phyloP scores from a whole-genome alignment of 1,140 invertebrate species.

The Venturia canescens region DNA sequence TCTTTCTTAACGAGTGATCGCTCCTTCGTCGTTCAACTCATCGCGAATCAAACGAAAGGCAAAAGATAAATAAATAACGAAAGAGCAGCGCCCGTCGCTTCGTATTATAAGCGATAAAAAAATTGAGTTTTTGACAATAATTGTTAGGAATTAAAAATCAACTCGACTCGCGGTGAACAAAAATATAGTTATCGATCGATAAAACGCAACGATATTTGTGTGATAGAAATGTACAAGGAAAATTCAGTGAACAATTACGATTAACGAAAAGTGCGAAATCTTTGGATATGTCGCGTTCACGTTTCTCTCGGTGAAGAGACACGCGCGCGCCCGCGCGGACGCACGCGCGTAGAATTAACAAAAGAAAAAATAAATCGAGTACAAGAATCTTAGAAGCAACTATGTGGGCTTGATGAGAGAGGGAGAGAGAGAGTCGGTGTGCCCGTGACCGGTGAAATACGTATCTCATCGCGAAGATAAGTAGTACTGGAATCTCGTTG shows the following conservation, averaged over 20 bases:
- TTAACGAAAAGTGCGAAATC: background rate
- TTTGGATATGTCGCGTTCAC: slow-evolving; percentile 1
- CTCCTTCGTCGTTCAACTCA: background rate
- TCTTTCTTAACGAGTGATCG: background rate
- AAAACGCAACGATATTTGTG: no score
- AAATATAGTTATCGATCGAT: no score
- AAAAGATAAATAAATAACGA: no score
- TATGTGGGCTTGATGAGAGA: background rate
- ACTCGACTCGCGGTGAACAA: no score
- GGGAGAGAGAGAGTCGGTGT: no score
- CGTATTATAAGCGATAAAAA: no score
- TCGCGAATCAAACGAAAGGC: background rate
- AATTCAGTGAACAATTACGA: background rate
- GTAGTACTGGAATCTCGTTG: no score
- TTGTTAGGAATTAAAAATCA: no score
- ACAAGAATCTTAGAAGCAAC: background rate
- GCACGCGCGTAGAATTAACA: background rate
- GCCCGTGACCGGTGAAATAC: background rate
- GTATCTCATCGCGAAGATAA: no score
- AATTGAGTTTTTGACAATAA: slow-evolving; percentile 7
- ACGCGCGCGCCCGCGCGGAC: no score
- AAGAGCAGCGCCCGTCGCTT: no score
- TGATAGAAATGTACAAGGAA: slow-evolving; percentile 13
- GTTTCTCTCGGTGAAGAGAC: background rate
- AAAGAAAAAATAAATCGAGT: background rate